phyloP scores from a whole-genome alignment of 1,140 invertebrate species.

The Lasioglossum albipes region DNA sequence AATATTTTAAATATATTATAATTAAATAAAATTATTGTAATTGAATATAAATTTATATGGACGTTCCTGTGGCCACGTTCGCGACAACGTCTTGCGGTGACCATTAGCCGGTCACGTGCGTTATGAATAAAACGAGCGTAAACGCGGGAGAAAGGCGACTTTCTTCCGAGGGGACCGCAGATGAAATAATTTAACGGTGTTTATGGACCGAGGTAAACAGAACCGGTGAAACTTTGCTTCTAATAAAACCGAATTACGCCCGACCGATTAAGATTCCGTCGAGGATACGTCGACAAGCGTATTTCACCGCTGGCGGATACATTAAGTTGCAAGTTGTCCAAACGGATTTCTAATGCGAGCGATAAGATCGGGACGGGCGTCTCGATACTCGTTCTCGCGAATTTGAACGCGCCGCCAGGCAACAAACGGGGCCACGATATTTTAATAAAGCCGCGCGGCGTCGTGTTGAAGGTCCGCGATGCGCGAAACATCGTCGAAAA shows the following conservation, averaged over 20 bases:
- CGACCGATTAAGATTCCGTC: background rate
- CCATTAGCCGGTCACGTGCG: background rate
- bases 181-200: no score
- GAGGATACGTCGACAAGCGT: background rate
- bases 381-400: background rate
- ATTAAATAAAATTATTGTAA: no score
- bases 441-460: background rate
- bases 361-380: background rate
- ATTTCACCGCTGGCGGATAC: background rate
- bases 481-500: background rate
- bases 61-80: no score
- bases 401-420: background rate
- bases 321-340: background rate
- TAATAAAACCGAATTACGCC: background rate
- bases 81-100: background rate
- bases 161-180: background rate
- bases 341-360: background rate
- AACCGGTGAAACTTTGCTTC: background rate
- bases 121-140: conserved; percentile 3
- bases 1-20: no score
- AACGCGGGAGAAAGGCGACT: conserved; percentile 1
- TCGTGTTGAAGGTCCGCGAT: background rate
- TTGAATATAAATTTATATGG: no score
- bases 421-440: background rate
- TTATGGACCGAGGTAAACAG: background rate